Percentiles rank a stretch among this genome's conserved stretches.
phyloP scores from a whole-genome alignment of 1,140 invertebrate species.

The Leptoteleia sp. region DNA sequence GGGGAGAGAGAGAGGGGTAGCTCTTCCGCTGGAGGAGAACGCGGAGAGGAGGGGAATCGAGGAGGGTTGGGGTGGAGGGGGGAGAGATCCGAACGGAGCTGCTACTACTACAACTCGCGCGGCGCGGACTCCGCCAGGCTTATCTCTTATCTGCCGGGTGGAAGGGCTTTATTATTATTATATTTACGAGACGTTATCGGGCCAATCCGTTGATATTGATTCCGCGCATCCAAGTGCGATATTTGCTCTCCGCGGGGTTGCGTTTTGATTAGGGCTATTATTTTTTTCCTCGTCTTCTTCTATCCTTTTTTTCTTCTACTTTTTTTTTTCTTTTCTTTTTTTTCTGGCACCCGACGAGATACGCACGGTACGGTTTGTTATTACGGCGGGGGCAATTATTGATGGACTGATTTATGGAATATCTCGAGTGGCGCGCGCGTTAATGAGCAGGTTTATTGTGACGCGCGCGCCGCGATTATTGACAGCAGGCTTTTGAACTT shows the following conservation, averaged over 20 bases:
- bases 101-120: constrained; percentile 50
- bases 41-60: too few relatives aligned
- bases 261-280: constrained; percentile 60
- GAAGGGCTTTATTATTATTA: constrained; percentile 79
- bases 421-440: constrained; percentile 20
- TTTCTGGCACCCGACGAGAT: constrained; percentile 39
- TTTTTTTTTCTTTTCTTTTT: too few relatives aligned
- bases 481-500: constrained; percentile 23
- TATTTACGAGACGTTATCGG: constrained; percentile 79
- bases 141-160: constrained; percentile 61
- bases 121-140: constrained; percentile 39
- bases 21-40: constrained; percentile 24
- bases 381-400: constrained; percentile 31
- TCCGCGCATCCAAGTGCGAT: constrained; percentile 68
- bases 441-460: constrained; percentile 42
- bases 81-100: constrained; percentile 5
- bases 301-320: too few relatives aligned
- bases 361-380: constrained; percentile 16
- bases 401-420: constrained; percentile 42
- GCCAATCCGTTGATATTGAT: constrained; percentile 78
- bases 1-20: too few relatives aligned
- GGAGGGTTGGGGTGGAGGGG: too few relatives aligned
- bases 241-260: constrained; percentile 51
- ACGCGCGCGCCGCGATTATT: constrained; percentile 17
- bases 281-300: too few relatives aligned